Conservation (phyloP, 2,113 vertebrate species). For the Ailurus styani region DNA sequence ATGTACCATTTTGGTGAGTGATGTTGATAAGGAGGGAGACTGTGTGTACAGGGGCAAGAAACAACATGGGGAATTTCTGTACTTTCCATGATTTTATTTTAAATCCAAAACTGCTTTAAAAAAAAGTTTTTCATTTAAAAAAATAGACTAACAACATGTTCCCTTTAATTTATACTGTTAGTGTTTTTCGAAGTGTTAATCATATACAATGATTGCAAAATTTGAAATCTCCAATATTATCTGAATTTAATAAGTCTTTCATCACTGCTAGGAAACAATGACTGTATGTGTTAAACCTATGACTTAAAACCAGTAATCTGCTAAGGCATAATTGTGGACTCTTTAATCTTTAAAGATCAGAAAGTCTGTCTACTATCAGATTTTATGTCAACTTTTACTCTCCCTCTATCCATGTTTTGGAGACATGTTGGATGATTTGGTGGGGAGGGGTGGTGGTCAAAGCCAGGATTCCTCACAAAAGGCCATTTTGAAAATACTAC, state of each 20-base stretch:
- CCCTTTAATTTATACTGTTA: not conserved
- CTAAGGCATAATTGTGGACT: not conserved
- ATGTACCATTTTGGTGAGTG: not conserved
- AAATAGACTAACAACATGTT: not conserved
- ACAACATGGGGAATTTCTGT: not conserved
- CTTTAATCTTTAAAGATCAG: not conserved
- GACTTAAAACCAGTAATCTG: not conserved
- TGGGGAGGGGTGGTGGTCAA: not conserved
- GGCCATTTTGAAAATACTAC: not conserved
- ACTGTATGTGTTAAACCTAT: not conserved
- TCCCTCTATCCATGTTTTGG: not conserved
- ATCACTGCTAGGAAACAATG: not conserved
- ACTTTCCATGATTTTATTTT: not conserved
- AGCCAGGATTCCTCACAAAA: not conserved
- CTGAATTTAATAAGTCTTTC: constrained; percentile 24
- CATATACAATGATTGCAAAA: not conserved
- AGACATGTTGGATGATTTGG: not conserved
- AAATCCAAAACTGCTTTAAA: not conserved
- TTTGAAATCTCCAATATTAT: constrained; percentile 35
- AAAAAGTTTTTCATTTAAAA: not conserved
- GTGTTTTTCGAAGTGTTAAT: constrained; percentile 20
- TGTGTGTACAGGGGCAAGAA: not conserved
- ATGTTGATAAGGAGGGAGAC: not conserved
- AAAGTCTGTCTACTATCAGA: not conserved
- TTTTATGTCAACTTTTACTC: not conserved